Evolutionary conservation across 1,140 invertebrate genomes (phyloP), one percentile per base, ranked within the genome.

Genomic region (Notospermus geniculatus): DNA sequence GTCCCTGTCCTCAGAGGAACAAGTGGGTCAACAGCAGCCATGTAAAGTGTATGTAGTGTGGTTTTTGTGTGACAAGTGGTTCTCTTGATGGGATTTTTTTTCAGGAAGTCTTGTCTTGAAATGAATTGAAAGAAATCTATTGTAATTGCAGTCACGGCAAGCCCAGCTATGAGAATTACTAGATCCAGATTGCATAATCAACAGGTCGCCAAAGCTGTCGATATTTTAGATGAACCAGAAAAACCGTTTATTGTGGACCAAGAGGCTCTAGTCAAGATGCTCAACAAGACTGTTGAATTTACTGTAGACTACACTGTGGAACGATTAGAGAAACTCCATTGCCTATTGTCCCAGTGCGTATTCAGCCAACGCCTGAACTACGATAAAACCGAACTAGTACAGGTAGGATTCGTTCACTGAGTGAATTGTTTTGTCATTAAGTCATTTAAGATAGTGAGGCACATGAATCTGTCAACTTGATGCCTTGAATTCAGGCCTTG

Each of bases 261-360:
- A 32, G 41, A 29, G 4, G 57, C 67, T 15, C 66, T 82, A 36
- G 50, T 57, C 1, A 54, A 45, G 15, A 63, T 81, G 11, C 58
- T 80, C 7, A 66, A 74, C 27, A 55, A 56, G n/a, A 62, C 73
- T 13, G 79, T 82, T n/a, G 36, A 55, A 17, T n/a, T 63, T 2
- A 80, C 79, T 7, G 60, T 73, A 22, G 65, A 69, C 36, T 77
- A 61, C 63, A 75, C 60, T 43, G 68, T 82, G 17, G 78, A 77
- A 55, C 60, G 64, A 17, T 56, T 81, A 27, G 74, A 79, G 57
- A 75, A 78, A 57, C 54, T 81, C 29, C 77, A 81, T 69, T 79
- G 76, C 66, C 27, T 72, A 7, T 65, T 79, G 11, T 72, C 71
- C 60, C 74, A 74, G 46, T 71, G 74, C 61, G 72, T 82, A 15